Evolutionary conservation across 2,797 vertebrate species (phyloP).

Genomic region (Cheirogaleus major): DNA sequence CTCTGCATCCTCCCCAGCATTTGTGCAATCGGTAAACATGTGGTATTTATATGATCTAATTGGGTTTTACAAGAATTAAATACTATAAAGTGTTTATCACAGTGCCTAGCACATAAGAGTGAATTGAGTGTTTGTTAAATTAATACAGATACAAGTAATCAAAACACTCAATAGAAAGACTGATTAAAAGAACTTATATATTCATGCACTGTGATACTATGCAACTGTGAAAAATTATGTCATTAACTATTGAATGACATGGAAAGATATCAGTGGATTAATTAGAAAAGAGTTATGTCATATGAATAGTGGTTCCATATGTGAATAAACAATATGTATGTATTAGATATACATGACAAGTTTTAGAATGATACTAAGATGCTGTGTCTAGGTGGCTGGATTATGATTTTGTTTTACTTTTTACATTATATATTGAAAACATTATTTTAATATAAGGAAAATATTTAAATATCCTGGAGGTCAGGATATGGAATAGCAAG

Average conservation of each 20-base stretch:
- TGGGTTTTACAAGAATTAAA: conserved; percentile 24
- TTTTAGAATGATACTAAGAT: not conserved
- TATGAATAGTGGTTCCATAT: not conserved
- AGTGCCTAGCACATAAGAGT: not conserved
- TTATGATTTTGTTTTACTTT: not conserved
- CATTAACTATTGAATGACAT: not conserved
- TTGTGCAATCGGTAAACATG: not conserved
- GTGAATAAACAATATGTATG: not conserved
- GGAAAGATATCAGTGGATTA: not conserved
- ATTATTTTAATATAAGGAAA: conserved; percentile 4
- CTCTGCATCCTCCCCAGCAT: not conserved
- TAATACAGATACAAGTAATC: not conserved
- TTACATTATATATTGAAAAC: not conserved
- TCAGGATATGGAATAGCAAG: not conserved
- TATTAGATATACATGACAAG: not conserved
- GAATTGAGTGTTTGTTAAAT: not conserved
- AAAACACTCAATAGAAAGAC: not conserved
- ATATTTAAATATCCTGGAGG: not conserved
- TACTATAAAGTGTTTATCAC: not conserved
- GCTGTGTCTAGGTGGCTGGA: not conserved
- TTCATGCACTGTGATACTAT: not conserved
- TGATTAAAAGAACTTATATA: not conserved
- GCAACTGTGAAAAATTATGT: not conserved
- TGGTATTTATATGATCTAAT: not conserved
- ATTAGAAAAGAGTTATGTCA: conserved; percentile 4